Percentiles rank a stretch among this genome's conserved stretches.
phyloP scores from a whole-genome alignment of 2,797 vertebrate genomes.

The Picus viridis region DNA sequence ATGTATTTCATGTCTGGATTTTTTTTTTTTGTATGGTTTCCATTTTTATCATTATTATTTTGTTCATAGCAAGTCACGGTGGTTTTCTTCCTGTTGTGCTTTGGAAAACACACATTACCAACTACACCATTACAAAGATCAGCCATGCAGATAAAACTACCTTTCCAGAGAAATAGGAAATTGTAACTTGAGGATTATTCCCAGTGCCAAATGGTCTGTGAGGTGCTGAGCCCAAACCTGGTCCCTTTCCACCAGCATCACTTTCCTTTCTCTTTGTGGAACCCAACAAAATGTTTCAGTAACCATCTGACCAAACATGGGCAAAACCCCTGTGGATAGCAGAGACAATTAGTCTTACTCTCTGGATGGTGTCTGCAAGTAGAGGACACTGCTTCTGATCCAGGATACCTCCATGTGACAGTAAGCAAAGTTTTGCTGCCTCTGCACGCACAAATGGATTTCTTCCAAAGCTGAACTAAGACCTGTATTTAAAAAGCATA shows the following conservation, averaged over 20 bases:
- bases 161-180: neutral
- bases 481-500: neutral
- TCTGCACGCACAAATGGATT: neutral
- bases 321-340: neutral
- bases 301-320: neutral
- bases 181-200: neutral
- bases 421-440: neutral
- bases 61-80: neutral
- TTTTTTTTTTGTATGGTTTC: neutral
- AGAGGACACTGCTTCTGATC: neutral
- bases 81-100: neutral
- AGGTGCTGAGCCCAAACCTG: neutral
- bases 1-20: neutral
- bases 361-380: neutral
- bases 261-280: neutral
- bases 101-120: neutral
- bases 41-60: neutral
- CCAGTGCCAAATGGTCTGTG: neutral
- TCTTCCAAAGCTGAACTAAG: slow-evolving; percentile 16
- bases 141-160: neutral
- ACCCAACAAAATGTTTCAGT: neutral
- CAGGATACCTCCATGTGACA: neutral
- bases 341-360: neutral
- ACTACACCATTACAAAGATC: neutral
- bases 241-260: neutral